Conservation (phyloP, 2,113 vertebrate species). For the Coryphaenoides rupestris region DNA sequence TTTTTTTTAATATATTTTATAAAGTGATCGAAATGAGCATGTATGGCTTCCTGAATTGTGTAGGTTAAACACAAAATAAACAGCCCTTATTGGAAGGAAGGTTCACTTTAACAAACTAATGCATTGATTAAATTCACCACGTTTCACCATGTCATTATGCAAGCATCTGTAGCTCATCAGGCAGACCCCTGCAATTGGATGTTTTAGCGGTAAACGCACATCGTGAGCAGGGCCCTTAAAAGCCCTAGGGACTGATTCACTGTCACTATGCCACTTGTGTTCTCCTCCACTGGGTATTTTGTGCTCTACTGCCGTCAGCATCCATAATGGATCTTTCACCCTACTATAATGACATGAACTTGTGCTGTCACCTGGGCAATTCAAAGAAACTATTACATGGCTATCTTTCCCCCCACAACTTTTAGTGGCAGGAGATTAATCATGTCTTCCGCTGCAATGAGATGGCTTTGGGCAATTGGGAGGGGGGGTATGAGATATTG, state of each 20-base stretch:
- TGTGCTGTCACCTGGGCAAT: conserved; percentile 27
- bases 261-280: conserved; percentile 4
- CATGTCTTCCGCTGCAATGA: conserved; percentile 10
- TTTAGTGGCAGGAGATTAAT: conserved; percentile 3
- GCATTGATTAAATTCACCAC: no score
- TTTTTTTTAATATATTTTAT: no score
- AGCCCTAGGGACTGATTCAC: neutral
- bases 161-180: no score
- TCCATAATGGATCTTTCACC: conserved; percentile 5
- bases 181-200: no score
- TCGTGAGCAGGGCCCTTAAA: no score
- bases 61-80: no score
- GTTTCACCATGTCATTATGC: no score
- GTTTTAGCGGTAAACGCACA: no score
- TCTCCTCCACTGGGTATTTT: conserved; percentile 18
- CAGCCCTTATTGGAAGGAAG: no score
- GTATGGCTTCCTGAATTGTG: no score
- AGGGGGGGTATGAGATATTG: conserved; percentile 53
- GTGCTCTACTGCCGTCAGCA: conserved; percentile 14
- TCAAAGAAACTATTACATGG: conserved; percentile 16
- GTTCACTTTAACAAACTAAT: no score
- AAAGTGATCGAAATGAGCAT: no score
- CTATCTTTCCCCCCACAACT: neutral
- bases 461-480: conserved; percentile 9
- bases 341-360: neutral